Base-by-base conservation (phyloP, 2,113 vertebrate species). In the Nyctereutes procyonoides region DNA sequence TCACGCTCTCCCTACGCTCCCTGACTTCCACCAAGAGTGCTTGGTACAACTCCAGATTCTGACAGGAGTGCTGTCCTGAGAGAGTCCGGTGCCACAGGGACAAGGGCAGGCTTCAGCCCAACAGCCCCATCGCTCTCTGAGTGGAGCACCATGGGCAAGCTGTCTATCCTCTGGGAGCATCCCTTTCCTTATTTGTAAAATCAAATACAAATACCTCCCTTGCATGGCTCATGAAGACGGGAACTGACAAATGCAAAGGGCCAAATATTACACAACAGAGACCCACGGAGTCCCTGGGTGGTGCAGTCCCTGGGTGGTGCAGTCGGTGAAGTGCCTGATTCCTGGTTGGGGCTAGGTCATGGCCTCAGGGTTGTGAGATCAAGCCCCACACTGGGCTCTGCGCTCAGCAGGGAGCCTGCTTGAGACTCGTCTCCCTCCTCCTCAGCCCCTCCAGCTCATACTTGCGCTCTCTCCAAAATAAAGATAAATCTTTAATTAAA, bases 1-100 rank as follows among this genome's bases (percentile, higher is more conserved):
- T 62, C 26, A 28, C 1, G 0, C 5, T 19, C n/a, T 63, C 8
- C 20, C 5, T 1, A 0, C 1, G 12, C 30, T 79, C 43, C 86
- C 55, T 17, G 14, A 62, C 7, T 2, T 6, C 24, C n/a, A 56
- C 16, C 35, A 56, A 0, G 16, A 74, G n/a, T 7, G 3, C 30
- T 32, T 5, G 19, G 38, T 12, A 14, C 17, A 26, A 8, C n/a
- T 26, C 48, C 84, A 16, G 5, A 24, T 22, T 48, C 26, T 2
- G 24, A 83, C 2, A n/a, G n/a, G 14, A 63, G 28, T 17, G 38
- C 28, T 53, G 24, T 67, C 17, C 5, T 2, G 62, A 79, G 8
- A 51, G 5, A 51, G 17, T 5, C 32, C 86, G 53, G 4, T 9
- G 0, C 2, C 43, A 2, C 20, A 43, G 26, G 22, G 51, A 79